Evolutionary conservation across 2,888 invertebrate genomes (phyloP).

Genomic region (Malthinus flaveolus): DNA sequence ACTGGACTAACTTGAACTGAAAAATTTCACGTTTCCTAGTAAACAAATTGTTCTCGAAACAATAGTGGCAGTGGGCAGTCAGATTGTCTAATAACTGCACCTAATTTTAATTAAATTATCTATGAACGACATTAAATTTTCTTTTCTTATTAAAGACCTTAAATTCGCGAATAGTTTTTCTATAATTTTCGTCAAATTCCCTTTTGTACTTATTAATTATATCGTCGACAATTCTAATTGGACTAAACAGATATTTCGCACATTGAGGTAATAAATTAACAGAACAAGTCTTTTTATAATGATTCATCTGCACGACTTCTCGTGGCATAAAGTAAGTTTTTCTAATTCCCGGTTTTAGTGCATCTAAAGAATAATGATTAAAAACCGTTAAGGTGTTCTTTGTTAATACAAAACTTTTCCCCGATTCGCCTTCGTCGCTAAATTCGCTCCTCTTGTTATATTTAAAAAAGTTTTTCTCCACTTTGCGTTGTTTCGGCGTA

Average conservation of each 20-base stretch:
- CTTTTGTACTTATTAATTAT: conserved; percentile 42
- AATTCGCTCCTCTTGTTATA: conserved; percentile 43
- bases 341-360: conserved; percentile 59
- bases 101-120: too few species aligned
- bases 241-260: conserved; percentile 44
- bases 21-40: too few species aligned
- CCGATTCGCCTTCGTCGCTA: conserved; percentile 67
- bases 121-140: neutral
- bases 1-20: too few species aligned
- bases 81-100: too few species aligned
- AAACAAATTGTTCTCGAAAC: too few species aligned
- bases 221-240: conserved; percentile 40
- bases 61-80: too few species aligned
- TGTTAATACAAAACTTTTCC: conserved; percentile 73
- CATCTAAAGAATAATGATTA: conserved; percentile 73
- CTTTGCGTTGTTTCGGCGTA: conserved; percentile 6
- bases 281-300: conserved; percentile 61
- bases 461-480: conserved; percentile 38
- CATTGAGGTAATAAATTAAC: conserved; percentile 48
- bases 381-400: conserved; percentile 69
- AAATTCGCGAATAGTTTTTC: conserved; percentile 7
- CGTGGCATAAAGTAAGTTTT: conserved; percentile 63
- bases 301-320: conserved; percentile 66
- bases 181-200: conserved; percentile 34
- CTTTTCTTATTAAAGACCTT: neutral